Evolutionary conservation across 2,797 vertebrate genomes (phyloP).

Genomic region (Sparus aurata): DNA sequence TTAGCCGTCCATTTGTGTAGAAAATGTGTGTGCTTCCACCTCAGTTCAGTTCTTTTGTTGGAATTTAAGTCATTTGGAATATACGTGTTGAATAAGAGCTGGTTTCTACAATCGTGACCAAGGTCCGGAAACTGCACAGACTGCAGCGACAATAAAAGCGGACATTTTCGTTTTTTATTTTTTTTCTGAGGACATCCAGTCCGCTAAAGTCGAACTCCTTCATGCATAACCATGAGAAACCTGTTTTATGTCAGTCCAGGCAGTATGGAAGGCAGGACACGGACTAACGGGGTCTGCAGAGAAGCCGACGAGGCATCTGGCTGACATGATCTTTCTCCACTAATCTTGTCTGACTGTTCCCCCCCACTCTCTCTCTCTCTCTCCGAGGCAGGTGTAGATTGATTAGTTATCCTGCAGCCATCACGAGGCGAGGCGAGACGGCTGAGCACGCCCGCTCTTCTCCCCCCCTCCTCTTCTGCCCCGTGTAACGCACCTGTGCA

Average conservation of each 20-base stretch:
- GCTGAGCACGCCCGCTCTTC: conserved; percentile 29
- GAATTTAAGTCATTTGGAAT: conserved; percentile 36
- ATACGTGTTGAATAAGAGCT: conserved; percentile 16
- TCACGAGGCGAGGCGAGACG: conserved; percentile 55
- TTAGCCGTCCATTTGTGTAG: conserved; percentile 34
- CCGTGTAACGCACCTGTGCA: conserved; percentile 66
- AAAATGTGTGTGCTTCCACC: conserved; percentile 17
- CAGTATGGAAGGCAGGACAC: conserved; percentile 28
- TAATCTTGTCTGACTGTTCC: conserved; percentile 62
- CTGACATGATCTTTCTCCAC: conserved; percentile 57
- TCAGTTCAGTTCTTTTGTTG: conserved; percentile 18
- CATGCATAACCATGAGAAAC: background rate
- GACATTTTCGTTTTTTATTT: background rate
- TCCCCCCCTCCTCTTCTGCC: conserved; percentile 15
- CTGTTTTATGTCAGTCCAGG: conserved; percentile 25
- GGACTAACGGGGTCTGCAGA: conserved; percentile 48
- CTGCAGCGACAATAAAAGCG: conserved; percentile 15
- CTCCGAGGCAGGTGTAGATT: conserved; percentile 69
- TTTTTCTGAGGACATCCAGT: conserved; percentile 11
- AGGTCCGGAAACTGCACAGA: conserved; percentile 21
- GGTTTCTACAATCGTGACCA: conserved; percentile 15
- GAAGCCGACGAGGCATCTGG: conserved; percentile 37
- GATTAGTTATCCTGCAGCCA: conserved; percentile 79
- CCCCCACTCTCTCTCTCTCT: conserved; percentile 12
- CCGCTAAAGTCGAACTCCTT: conserved; percentile 25